Evolutionary conservation across 2,888 invertebrate species (phyloP).

Genomic region (Coenonympha arcania): DNA sequence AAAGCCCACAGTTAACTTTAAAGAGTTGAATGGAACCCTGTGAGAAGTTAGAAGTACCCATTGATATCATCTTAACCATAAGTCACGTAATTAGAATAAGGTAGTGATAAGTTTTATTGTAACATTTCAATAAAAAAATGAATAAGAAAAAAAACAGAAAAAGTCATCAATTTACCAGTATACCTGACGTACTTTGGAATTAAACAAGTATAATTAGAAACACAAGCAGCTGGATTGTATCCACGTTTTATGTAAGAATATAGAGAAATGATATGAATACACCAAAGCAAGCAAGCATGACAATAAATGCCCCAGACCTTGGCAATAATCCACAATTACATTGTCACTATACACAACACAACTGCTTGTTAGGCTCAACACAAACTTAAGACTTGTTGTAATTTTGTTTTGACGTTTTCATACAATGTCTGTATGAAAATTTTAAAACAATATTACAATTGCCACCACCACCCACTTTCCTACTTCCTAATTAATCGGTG

Average conservation of each 20-base stretch:
- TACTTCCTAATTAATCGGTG: too few relatives aligned
- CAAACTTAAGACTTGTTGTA: neutral
- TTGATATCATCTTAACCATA: too few relatives aligned
- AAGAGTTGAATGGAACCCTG: too few relatives aligned
- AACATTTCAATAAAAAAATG: too few relatives aligned
- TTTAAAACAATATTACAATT: too few relatives aligned
- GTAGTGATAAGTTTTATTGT: too few relatives aligned
- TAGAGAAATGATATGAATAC: constrained; percentile 19
- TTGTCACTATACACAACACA: constrained; percentile 34
- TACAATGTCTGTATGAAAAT: too few relatives aligned
- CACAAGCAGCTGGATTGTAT: neutral
- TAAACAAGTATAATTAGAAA: neutral
- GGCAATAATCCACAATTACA: constrained; percentile 66
- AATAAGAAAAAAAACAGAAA: too few relatives aligned
- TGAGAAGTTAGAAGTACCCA: too few relatives aligned
- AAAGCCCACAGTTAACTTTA: too few relatives aligned
- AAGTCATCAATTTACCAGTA: neutral
- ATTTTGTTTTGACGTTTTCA: neutral
- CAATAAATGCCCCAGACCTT: constrained; percentile 64
- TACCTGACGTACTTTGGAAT: neutral
- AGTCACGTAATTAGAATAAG: too few relatives aligned
- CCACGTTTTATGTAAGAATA: neutral
- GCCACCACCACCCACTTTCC: too few relatives aligned
- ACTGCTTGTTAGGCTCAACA: constrained; percentile 36
- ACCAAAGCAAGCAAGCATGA: constrained; percentile 40